A percentile compares a stretch with the other conserved stretches of the same genome.
Evolutionary conservation across 2,113 vertebrate genomes (phyloP).

Genomic region (Notarius lentiginosus): DNA sequence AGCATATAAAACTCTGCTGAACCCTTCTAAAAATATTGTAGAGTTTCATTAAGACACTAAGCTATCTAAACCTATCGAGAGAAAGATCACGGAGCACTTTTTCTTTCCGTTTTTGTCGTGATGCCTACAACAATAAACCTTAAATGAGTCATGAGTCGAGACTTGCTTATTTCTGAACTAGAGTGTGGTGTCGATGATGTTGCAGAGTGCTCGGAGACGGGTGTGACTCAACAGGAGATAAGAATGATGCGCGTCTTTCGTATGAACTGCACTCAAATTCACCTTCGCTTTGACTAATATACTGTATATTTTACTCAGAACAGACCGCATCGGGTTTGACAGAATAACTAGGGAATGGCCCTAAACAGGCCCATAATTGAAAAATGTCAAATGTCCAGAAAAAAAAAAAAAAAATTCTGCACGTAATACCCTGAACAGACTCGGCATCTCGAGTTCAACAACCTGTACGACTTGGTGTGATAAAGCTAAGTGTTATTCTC

Average conservation of each 20-base stretch:
- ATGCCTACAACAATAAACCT: conserved; percentile 43
- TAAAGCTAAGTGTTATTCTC: background rate
- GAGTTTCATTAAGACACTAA: background rate
- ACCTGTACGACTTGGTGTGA: background rate
- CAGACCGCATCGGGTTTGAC: background rate
- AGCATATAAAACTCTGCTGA: background rate
- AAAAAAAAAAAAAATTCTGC: background rate
- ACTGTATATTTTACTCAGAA: conserved; percentile 19
- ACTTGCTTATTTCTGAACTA: conserved; percentile 71
- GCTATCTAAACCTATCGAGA: background rate
- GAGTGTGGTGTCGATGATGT: conserved; percentile 59
- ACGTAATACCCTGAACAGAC: background rate
- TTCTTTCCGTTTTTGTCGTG: conserved; percentile 16
- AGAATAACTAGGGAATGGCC: background rate
- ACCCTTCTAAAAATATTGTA: background rate
- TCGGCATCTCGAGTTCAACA: background rate
- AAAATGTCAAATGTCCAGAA: background rate
- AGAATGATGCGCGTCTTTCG: background rate
- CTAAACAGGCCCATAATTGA: background rate
- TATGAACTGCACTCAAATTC: conserved; percentile 9
- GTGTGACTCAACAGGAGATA: conserved; percentile 21
- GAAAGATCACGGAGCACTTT: background rate
- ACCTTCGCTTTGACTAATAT: conserved; percentile 2
- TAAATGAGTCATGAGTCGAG: conserved; percentile 68
- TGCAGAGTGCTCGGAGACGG: background rate